These are phyloP conservation scores for Achroia grisella DNA, from an alignment of 1,140 invertebrate species.

Conservation along the genomic window DNA sequence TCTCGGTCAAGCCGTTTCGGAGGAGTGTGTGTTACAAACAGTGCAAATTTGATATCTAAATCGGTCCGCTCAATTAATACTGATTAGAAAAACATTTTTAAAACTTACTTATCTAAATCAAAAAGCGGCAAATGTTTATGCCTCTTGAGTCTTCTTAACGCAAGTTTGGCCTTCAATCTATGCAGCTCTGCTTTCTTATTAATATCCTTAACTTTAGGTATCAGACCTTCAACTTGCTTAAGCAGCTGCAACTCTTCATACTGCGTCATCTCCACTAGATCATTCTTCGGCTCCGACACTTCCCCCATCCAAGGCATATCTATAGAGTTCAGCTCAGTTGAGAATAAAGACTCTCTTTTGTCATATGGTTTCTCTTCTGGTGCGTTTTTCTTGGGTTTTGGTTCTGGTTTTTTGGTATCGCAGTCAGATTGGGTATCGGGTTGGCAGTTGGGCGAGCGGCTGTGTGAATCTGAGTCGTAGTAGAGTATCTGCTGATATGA, in stretches of 20 bases:
- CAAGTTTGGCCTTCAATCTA: constrained; percentile 40
- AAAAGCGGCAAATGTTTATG: constrained; percentile 57
- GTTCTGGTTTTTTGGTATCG: constrained; percentile 10
- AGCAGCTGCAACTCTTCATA: constrained; percentile 59
- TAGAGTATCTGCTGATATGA: constrained; percentile 24
- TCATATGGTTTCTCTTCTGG: constrained; percentile 2
- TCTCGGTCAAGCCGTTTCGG: too few species aligned
- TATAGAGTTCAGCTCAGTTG: constrained; percentile 34
- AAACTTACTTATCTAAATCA: constrained; percentile 56
- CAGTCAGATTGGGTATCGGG: constrained; percentile 20
- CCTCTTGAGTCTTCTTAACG: constrained; percentile 45
- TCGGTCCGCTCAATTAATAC: too few species aligned
- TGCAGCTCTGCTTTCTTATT: constrained; percentile 35
- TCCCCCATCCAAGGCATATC: constrained; percentile 43
- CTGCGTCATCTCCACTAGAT: constrained; percentile 39
- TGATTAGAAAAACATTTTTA: too few species aligned
- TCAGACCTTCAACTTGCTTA: constrained; percentile 44
- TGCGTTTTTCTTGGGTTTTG: neutral
- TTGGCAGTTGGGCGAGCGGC: constrained; percentile 14
- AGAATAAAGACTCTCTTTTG: constrained; percentile 42
- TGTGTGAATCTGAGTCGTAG: constrained; percentile 47
- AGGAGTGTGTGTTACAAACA: too few species aligned
- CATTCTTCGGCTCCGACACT: constrained; percentile 8
- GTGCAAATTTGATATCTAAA: too few species aligned
- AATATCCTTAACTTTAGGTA: constrained; percentile 32